These are phyloP conservation scores for Suricata suricatta DNA, from an alignment of 2,113 vertebrate genomes.

Conservation along the genomic window DNA sequence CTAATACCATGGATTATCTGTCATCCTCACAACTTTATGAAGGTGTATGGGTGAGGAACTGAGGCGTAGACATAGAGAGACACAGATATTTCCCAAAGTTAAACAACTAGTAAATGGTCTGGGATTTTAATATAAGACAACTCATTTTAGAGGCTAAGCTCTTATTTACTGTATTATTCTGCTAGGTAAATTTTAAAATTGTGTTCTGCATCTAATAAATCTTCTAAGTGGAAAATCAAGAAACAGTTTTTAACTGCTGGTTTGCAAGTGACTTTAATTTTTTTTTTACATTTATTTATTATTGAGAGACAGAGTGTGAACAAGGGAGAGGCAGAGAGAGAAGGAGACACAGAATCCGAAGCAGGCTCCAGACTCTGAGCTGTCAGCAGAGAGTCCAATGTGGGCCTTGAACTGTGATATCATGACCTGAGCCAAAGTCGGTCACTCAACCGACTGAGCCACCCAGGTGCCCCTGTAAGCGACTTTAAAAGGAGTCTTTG, in stretches of 20 bases:
- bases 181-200: conserved; percentile 6
- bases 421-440: too few relatives aligned
- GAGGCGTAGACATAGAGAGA: background rate
- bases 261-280: background rate
- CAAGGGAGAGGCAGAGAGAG: too few relatives aligned
- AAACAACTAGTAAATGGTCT: background rate
- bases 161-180: background rate
- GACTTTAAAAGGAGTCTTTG: conserved; percentile 25
- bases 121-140: background rate
- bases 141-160: conserved; percentile 1
- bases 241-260: conserved; percentile 9
- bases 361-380: too few relatives aligned
- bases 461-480: background rate
- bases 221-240: background rate
- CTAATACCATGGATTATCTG: background rate
- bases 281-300: too few relatives aligned
- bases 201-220: background rate
- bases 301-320: too few relatives aligned
- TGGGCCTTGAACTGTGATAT: too few relatives aligned
- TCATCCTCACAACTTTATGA: background rate
- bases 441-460: too few relatives aligned
- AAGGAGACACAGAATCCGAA: too few relatives aligned
- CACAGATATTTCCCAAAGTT: background rate
- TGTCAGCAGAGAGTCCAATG: too few relatives aligned
- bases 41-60: background rate